Conservation (phyloP, 2,797 vertebrate species). For the Sebastolobus altivelis region DNA sequence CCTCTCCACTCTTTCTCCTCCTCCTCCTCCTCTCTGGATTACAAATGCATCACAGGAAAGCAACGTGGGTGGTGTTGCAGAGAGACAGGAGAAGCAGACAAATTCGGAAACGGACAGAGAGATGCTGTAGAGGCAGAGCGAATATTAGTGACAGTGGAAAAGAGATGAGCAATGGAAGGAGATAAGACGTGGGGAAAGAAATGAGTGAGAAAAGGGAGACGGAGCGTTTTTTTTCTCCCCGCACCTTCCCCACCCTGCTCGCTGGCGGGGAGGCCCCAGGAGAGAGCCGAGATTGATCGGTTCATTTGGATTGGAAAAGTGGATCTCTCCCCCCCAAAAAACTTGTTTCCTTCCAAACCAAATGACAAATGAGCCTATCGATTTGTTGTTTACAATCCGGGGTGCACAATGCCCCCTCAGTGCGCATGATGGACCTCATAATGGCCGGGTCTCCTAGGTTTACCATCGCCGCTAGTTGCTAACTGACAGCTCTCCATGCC, state of each 20-base stretch:
- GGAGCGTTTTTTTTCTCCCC: conserved; percentile 22
- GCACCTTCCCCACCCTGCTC: conserved; percentile 47
- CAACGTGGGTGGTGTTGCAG: conserved; percentile 61
- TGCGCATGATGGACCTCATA: conserved; percentile 81
- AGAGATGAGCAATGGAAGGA: conserved; percentile 57
- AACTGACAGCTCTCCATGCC: conserved; percentile 53
- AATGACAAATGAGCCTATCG: conserved; percentile 87
- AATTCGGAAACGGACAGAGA: conserved; percentile 44
- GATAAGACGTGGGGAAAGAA: conserved; percentile 55
- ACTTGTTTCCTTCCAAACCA: conserved; percentile 83
- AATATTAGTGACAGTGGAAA: conserved; percentile 59
- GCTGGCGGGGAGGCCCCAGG: conserved; percentile 60
- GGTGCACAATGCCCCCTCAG: conserved; percentile 64
- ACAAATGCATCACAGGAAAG: conserved; percentile 70
- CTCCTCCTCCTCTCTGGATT: conserved; percentile 60
- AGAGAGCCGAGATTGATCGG: conserved; percentile 82
- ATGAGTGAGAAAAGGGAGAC: conserved; percentile 61
- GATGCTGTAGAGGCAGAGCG: conserved; percentile 52
- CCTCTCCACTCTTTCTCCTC: conserved; percentile 43
- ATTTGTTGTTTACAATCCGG: conserved; percentile 84
- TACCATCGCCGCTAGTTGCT: conserved; percentile 23
- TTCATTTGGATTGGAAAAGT: conserved; percentile 86
- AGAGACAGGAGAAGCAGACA: conserved; percentile 51
- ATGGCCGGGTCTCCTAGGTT: conserved; percentile 70
- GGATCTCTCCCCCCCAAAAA: conserved; percentile 79